These are phyloP conservation scores for Drosophila pseudoobscura DNA, from an alignment of 1,140 invertebrate species.

Conservation along the genomic window DNA sequence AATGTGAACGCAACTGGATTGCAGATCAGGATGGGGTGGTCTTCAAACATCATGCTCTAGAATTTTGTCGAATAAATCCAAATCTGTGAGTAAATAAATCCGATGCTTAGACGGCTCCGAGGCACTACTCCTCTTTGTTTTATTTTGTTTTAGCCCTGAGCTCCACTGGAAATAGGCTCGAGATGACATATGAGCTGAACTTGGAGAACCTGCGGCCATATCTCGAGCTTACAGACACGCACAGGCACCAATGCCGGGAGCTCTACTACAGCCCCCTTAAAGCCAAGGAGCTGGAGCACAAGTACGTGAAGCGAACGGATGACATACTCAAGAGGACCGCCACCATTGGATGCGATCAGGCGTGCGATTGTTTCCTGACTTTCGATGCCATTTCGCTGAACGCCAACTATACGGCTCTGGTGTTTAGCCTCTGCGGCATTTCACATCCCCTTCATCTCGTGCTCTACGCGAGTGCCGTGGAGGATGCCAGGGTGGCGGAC, in stretches of 20 bases:
- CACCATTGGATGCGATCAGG: not conserved
- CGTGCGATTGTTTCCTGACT: conserved; percentile 39
- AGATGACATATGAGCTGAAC: conserved; percentile 6
- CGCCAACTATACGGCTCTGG: conserved; percentile 19
- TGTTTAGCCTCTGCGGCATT: conserved; percentile 42
- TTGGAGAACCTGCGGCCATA: conserved; percentile 13
- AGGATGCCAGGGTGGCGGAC: conserved; percentile 22
- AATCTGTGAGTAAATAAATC: too few relatives aligned
- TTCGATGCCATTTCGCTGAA: conserved; percentile 35
- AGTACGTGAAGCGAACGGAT: conserved; percentile 36
- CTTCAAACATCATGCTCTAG: too few relatives aligned
- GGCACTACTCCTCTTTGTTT: too few relatives aligned
- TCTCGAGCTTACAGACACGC: conserved; percentile 2
- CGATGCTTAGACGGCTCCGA: too few relatives aligned
- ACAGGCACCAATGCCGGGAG: too few relatives aligned
- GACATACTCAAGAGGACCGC: not conserved
- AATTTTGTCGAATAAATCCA: too few relatives aligned
- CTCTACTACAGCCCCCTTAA: too few relatives aligned
- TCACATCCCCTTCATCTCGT: conserved; percentile 26
- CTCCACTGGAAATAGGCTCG: not conserved
- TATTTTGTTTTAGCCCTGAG: too few relatives aligned
- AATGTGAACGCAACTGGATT: too few relatives aligned
- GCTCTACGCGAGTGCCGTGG: conserved; percentile 34
- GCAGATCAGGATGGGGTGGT: too few relatives aligned
- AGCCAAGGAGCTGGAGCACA: conserved; percentile 9